Evolutionary conservation across 2,888 invertebrate genomes (phyloP).

Genomic region (Macroteleia sp.): DNA sequence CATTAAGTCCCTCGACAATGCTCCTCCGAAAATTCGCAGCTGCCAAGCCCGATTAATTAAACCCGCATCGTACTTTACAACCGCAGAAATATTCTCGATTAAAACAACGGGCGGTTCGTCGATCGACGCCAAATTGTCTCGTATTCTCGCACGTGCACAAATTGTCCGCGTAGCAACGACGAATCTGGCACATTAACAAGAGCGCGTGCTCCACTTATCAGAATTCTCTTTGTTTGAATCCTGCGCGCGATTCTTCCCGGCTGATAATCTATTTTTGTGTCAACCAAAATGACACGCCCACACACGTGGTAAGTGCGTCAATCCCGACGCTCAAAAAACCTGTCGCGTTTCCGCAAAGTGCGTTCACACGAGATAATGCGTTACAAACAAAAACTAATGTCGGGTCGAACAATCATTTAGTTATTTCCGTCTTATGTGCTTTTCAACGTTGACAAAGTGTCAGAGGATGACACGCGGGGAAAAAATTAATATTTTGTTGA

Average conservation of each 20-base stretch:
- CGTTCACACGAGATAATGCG: conserved; percentile 18
- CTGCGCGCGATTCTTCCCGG: conserved; percentile 25
- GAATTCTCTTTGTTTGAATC: conserved; percentile 45
- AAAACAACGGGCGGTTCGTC: conserved; percentile 9
- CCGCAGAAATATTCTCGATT: neutral
- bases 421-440: too few relatives aligned
- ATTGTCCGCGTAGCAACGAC: conserved; percentile 46
- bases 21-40: too few relatives aligned
- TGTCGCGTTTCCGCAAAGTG: conserved; percentile 23
- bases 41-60: neutral
- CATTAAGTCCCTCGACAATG: too few relatives aligned
- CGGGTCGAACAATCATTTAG: too few relatives aligned
- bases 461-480: too few relatives aligned
- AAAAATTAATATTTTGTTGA: too few relatives aligned
- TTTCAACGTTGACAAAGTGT: too few relatives aligned
- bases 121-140: conserved; percentile 53
- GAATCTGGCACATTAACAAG: conserved; percentile 61
- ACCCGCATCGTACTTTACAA: neutral
- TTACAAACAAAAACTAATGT: too few relatives aligned
- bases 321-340: conserved; percentile 13
- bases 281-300: conserved; percentile 37
- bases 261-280: conserved; percentile 54
- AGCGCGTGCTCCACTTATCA: conserved; percentile 56
- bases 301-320: conserved; percentile 42
- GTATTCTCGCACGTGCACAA: conserved; percentile 57